These are phyloP conservation scores for Habroteleia sp. DNA, from an alignment of 2,888 invertebrate species.

Conservation along the genomic window DNA sequence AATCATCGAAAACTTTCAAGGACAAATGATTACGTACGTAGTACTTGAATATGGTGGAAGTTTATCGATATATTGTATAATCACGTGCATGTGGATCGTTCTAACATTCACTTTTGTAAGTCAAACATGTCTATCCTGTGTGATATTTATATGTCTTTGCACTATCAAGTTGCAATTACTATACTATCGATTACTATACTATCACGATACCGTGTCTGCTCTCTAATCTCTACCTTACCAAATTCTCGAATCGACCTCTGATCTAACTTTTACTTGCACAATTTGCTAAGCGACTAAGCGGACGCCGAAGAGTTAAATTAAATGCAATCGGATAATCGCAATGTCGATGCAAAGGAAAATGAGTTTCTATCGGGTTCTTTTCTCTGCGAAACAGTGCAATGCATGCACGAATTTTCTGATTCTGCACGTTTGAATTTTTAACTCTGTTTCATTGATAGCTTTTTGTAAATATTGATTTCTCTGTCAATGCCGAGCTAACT, in stretches of 20 bases:
- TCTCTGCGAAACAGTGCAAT: constrained; percentile 47
- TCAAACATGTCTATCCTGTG: constrained; percentile 64
- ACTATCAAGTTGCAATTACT: constrained; percentile 59
- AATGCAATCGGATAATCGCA: constrained; percentile 20
- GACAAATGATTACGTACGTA: constrained; percentile 66
- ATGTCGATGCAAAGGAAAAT: constrained; percentile 16
- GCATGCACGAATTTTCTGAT: constrained; percentile 56
- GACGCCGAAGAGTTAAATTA: constrained; percentile 3
- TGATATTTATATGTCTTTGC: constrained; percentile 62
- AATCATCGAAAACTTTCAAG: constrained; percentile 65
- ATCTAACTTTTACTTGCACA: constrained; percentile 24
- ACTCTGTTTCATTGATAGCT: constrained; percentile 53
- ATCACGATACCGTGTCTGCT: constrained; percentile 41
- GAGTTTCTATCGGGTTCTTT: constrained; percentile 8
- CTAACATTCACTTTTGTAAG: constrained; percentile 63
- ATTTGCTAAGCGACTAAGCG: constrained; percentile 1
- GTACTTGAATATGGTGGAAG: constrained; percentile 65
- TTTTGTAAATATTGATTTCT: constrained; percentile 55
- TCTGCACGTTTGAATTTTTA: constrained; percentile 60
- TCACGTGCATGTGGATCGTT: constrained; percentile 65
- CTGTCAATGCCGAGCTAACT: constrained; percentile 47
- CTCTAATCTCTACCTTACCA: constrained; percentile 45
- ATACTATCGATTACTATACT: constrained; percentile 55
- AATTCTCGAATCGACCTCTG: constrained; percentile 22
- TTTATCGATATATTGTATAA: constrained; percentile 63